Conservation (phyloP, 1,140 invertebrate species). For the Trichomalopsis sarcophagae region DNA sequence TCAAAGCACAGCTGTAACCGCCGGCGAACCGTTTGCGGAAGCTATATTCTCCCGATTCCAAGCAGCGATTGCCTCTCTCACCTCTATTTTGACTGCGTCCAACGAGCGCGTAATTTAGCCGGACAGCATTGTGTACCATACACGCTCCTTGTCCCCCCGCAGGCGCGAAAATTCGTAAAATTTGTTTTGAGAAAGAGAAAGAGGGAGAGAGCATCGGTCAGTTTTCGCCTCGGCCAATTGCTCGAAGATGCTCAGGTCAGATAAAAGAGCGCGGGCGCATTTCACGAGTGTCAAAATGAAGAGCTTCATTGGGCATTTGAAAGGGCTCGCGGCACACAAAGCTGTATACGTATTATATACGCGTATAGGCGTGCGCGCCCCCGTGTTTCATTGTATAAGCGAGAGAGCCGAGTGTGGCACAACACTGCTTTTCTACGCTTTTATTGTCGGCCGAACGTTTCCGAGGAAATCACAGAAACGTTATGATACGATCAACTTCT, state of each 20-base stretch:
- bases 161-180: conserved; percentile 26
- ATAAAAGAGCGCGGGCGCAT: conserved; percentile 58
- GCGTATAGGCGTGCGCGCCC: neutral
- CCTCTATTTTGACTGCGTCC: neutral
- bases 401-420: neutral
- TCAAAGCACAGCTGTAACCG: neutral
- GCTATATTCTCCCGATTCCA: neutral
- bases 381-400: neutral
- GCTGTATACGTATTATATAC: neutral
- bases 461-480: conserved; percentile 43
- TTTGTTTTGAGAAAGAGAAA: neutral
- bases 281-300: conserved; percentile 28
- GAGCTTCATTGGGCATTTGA: conserved; percentile 10
- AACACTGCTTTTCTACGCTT: conserved; percentile 20
- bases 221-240: conserved; percentile 14
- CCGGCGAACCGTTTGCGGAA: neutral
- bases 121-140: neutral
- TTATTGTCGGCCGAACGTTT: conserved; percentile 20
- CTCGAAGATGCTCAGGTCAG: conserved; percentile 58
- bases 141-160: no score
- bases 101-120: neutral
- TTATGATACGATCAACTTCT: conserved; percentile 31
- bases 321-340: neutral
- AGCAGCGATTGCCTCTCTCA: neutral
- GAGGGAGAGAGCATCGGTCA: neutral